These are phyloP conservation scores for Sebastiscus albofasciatus DNA, from an alignment of 2,797 vertebrate species.

Conservation along the genomic window DNA sequence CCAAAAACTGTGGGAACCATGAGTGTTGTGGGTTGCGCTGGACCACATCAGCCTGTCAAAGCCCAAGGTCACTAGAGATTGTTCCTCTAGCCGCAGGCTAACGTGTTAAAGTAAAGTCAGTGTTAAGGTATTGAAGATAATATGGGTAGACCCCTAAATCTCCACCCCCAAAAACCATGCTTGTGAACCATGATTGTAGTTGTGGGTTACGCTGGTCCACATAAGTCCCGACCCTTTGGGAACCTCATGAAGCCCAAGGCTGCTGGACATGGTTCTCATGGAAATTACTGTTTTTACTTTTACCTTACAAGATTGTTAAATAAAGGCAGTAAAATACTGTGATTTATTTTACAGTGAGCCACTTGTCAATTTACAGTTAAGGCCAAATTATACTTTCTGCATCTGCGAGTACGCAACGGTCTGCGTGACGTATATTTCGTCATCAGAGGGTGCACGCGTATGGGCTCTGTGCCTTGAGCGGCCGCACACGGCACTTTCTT, in stretches of 20 bases:
- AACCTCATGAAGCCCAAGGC: neutral
- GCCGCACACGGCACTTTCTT: neutral
- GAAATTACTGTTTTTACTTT: neutral
- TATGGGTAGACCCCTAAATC: neutral
- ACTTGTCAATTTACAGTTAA: no score
- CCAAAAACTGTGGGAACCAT: neutral
- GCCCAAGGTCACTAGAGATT: neutral
- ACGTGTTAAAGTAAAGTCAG: neutral
- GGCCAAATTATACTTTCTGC: no score
- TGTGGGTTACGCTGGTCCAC: neutral
- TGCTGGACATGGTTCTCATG: neutral
- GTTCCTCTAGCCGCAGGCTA: neutral
- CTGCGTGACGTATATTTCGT: no score
- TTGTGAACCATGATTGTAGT: neutral
- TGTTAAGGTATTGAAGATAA: neutral
- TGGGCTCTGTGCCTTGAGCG: neutral
- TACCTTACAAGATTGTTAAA: neutral
- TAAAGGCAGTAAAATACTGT: no score
- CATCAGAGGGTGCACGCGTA: no score
- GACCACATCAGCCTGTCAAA: neutral
- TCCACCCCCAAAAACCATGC: neutral
- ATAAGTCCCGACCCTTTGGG: neutral
- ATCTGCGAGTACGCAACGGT: no score
- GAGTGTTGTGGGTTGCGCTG: neutral
- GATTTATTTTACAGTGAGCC: no score